These are phyloP conservation scores for Oreotrochilus melanogaster DNA, from an alignment of 2,113 vertebrate species.

Conservation along the genomic window DNA sequence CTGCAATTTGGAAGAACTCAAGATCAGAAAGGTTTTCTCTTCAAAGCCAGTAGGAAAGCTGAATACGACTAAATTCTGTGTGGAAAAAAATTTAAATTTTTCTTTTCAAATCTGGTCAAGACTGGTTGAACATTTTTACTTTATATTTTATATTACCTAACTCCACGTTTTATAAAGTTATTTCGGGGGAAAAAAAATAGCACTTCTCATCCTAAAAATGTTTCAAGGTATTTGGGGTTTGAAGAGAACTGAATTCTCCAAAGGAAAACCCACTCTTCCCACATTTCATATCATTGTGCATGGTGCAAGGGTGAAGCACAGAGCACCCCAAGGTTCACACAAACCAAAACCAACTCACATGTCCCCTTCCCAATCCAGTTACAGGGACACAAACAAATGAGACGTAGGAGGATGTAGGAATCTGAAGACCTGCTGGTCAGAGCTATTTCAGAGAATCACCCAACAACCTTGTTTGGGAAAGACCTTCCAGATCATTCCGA, in stretches of 20 bases:
- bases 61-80: background rate
- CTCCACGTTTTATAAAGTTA: background rate
- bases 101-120: background rate
- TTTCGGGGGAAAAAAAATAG: background rate
- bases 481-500: too few relatives aligned
- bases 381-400: background rate
- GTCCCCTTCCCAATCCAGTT: background rate
- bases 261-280: background rate
- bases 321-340: accelerated
- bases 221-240: background rate
- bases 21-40: background rate
- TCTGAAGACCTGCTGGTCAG: background rate
- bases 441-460: background rate
- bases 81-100: background rate
- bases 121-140: background rate
- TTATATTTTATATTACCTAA: background rate
- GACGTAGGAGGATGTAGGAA: background rate
- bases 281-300: accelerated
- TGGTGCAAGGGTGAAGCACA: accelerated
- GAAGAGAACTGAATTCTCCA: background rate
- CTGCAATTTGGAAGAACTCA: background rate
- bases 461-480: too few relatives aligned
- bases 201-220: background rate
- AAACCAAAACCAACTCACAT: accelerated
- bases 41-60: background rate